Evolutionary conservation across 2,113 vertebrate species (phyloP).

Genomic region (Glareola pratincola): DNA sequence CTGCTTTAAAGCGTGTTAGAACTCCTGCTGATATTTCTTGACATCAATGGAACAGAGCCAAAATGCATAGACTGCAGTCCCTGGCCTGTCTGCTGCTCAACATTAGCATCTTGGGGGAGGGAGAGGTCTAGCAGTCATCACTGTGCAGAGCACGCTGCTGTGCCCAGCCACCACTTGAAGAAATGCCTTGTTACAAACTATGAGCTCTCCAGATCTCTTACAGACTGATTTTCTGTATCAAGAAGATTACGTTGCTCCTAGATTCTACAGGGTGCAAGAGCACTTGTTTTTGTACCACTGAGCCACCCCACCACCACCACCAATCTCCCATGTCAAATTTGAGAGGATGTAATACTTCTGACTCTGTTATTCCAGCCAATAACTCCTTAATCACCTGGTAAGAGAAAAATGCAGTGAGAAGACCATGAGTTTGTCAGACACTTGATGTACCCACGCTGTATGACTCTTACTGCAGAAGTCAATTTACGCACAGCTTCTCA

Average conservation of each 20-base stretch:
- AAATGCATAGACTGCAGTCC: not conserved
- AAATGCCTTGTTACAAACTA: not conserved
- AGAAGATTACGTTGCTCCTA: not conserved
- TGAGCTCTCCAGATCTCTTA: not conserved
- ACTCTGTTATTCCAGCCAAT: not conserved
- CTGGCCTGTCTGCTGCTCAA: not conserved
- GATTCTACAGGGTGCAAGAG: not conserved
- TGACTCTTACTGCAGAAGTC: not conserved
- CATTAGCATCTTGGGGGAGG: not conserved
- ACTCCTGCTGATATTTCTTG: conserved; percentile 8
- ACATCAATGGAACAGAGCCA: not conserved
- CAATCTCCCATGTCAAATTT: not conserved
- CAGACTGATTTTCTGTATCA: not conserved
- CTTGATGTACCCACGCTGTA: not conserved
- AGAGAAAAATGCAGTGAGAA: not conserved
- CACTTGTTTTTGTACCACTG: not conserved
- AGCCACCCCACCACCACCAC: too few relatives aligned
- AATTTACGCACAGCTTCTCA: not conserved
- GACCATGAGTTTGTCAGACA: not conserved
- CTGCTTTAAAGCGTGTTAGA: not conserved
- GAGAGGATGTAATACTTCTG: not conserved
- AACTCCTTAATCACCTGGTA: not conserved
- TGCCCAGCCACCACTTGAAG: not conserved
- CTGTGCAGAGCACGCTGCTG: not conserved
- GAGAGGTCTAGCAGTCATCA: not conserved